phyloP scores from a whole-genome alignment of 2,797 vertebrate genomes.

The Paratrypauchen microcephalus region DNA sequence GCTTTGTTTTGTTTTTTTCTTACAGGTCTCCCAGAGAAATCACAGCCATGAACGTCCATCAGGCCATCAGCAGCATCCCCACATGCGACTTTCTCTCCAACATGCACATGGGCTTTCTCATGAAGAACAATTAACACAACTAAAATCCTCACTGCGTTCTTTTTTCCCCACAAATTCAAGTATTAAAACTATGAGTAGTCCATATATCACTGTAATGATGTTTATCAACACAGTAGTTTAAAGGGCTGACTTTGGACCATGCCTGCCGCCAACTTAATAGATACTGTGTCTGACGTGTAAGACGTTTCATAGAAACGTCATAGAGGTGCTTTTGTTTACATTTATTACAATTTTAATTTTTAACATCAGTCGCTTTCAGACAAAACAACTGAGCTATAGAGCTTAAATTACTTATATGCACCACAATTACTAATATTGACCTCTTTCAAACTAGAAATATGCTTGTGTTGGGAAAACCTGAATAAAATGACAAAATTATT shows the following conservation, averaged over 20 bases:
- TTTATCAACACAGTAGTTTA: conserved; percentile 31
- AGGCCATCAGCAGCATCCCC: conserved; percentile 90
- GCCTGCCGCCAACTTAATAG: conserved; percentile 39
- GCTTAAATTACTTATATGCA: conserved; percentile 24
- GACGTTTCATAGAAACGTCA: conserved; percentile 2
- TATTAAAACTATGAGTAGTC: conserved; percentile 15
- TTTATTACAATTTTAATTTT: conserved; percentile 44
- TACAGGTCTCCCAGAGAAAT: conserved; percentile 91
- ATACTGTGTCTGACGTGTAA: conserved; percentile 27
- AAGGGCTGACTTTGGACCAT: conserved; percentile 45
- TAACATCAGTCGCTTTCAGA: conserved; percentile 10
- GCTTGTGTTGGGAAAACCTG: not conserved
- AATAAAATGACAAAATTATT: not conserved
- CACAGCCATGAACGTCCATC: conserved; percentile 92
- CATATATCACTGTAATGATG: not conserved
- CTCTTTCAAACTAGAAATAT: not conserved
- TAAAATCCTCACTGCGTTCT: not conserved
- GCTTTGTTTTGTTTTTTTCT: not conserved
- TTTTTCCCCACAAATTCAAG: not conserved
- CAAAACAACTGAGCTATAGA: conserved; percentile 25
- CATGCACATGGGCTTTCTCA: conserved; percentile 89
- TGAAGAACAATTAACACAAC: conserved; percentile 75
- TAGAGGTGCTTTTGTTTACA: conserved; percentile 36
- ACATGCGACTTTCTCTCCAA: conserved; percentile 97
- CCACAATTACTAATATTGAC: not conserved